Base-by-base conservation (phyloP, 2,113 vertebrate species). In the Nicator chloris region DNA sequence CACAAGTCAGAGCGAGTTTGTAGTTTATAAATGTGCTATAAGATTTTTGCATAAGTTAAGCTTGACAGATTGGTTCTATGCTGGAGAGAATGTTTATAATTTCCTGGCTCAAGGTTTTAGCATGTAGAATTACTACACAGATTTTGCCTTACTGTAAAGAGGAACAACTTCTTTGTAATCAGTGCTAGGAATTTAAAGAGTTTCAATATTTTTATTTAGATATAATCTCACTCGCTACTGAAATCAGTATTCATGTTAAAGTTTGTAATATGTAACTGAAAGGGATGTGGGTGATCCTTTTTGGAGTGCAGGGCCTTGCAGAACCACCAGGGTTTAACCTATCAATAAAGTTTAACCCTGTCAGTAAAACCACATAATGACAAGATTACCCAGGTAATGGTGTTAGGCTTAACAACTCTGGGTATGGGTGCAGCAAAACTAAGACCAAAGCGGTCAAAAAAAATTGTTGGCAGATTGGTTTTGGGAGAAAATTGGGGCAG, bases 351-450 rank as follows among this genome's bases (percentile, higher is more conserved):
- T 75, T 76, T 37, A 66, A 54, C 4, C 8, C 7, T 44, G 4
- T 44, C 45, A 66, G 40, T 45, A 72, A 51, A 64, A 57, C 6
- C 15, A 37, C 9, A 4, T 61, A 66, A 56, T 7, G 26, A 35
- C 0, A 0, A 71, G 47, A 40, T n/a, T 71, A 18, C 3, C 33
- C 27, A 47, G 14, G 20, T 26, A 45, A 45, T 3, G 1, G 3
- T 42, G 23, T 37, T 66, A 63, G 22, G n/a, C 14, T 45, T 51
- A 45, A 16, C 6, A 66, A 15, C n/a, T 56, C 30, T 30, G 15
- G 6, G 4, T 50, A 45, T 39, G 26, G 15, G 19, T 45, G 7
- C 13, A 76, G 33, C 33, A 45, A 76, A 66, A 66, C 51, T 61
- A 18, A 68, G 31, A 63, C 7, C 21, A 47, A 47, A 63, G 13